These are phyloP conservation scores for Felis chaus DNA, from an alignment of 2,113 vertebrate species.

Conservation along the genomic window DNA sequence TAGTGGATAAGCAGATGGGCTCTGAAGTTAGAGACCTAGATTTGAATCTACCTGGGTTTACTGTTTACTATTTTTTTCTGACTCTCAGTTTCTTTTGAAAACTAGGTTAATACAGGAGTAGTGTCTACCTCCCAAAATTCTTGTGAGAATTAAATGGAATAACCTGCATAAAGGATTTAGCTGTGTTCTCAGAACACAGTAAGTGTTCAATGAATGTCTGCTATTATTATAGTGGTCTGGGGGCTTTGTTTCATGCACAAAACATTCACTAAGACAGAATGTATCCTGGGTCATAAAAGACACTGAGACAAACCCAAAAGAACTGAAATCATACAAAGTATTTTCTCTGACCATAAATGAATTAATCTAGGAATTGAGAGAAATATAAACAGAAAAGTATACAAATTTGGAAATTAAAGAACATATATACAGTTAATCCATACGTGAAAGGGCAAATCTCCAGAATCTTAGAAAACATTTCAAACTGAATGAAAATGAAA, in stretches of 20 bases:
- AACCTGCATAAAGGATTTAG: background rate
- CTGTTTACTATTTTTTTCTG: background rate
- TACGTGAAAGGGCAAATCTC: background rate
- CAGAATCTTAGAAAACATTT: background rate
- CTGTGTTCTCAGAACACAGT: background rate
- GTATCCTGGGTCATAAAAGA: background rate
- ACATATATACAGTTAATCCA: background rate
- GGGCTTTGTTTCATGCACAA: background rate
- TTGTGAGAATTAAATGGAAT: background rate
- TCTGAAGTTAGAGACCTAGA: background rate
- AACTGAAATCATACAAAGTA: background rate
- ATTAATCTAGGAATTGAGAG: background rate
- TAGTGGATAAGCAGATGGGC: rapidly evolving
- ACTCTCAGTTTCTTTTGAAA: conserved; percentile 45
- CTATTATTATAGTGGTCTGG: background rate
- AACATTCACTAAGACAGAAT: background rate
- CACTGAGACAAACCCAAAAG: background rate
- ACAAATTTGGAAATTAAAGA: background rate
- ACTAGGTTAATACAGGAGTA: background rate
- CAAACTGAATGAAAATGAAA: background rate
- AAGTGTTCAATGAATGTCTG: background rate
- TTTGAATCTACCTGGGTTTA: background rate
- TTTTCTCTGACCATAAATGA: background rate
- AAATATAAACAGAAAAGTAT: background rate
- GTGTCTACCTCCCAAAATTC: background rate